Conservation (phyloP, 64 coral and sea anemone species). For the Actinia equina region DNA sequence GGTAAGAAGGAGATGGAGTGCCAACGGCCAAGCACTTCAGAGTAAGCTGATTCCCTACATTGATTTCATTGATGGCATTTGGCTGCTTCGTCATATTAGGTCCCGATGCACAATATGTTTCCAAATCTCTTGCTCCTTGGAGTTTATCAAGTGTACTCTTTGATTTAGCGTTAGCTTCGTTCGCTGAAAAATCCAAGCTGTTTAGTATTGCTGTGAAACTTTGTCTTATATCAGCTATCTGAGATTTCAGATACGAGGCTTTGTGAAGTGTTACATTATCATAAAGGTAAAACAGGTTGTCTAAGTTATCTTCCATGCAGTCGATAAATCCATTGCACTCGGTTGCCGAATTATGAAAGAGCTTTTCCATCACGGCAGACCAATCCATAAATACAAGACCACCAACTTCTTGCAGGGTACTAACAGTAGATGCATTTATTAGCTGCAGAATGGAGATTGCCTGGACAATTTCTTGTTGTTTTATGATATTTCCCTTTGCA, state of each 20-base stretch:
- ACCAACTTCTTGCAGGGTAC: slow-evolving; percentile 16
- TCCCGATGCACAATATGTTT: slow-evolving; percentile 46
- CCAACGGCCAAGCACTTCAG: not conserved
- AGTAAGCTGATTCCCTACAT: slow-evolving; percentile 13
- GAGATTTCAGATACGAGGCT: not conserved
- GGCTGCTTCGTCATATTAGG: slow-evolving; percentile 51
- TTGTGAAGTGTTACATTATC: slow-evolving; percentile 25
- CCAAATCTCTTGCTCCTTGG: not conserved
- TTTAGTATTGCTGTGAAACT: not conserved
- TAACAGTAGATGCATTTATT: slow-evolving; percentile 6
- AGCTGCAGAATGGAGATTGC: not conserved
- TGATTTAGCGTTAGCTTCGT: slow-evolving; percentile 11
- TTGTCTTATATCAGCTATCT: not conserved
- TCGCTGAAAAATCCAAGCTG: slow-evolving; percentile 13
- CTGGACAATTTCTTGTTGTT: slow-evolving; percentile 21
- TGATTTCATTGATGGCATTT: slow-evolving; percentile 19
- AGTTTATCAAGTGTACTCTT: slow-evolving; percentile 11
- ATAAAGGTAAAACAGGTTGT: slow-evolving; percentile 46
- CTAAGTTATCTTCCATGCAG: slow-evolving; percentile 44
- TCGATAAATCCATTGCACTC: slow-evolving; percentile 46
- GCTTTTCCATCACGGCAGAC: slow-evolving; percentile 47
- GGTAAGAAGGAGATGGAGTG: slow-evolving; percentile 35
- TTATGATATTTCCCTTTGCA: not conserved
- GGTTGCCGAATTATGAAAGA: slow-evolving; percentile 17
- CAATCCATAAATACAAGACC: slow-evolving; percentile 36